Conservation (phyloP, 2,888 invertebrate genomes). For the Meloe dianella region DNA sequence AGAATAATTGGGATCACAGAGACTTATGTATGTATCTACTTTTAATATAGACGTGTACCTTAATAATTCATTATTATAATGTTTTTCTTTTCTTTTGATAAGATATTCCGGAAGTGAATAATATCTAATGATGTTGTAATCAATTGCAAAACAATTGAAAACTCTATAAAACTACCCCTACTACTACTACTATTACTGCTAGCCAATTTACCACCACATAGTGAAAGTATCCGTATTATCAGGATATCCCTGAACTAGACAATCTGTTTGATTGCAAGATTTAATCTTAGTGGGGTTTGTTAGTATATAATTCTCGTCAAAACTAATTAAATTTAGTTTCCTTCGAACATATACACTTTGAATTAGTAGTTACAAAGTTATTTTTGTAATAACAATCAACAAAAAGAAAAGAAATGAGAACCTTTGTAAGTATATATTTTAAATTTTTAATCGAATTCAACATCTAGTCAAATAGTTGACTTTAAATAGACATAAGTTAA, state of each 20-base stretch:
- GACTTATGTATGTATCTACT: too few species aligned
- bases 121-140: background rate
- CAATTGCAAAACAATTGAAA: slow-evolving; percentile 23
- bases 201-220: slow-evolving; percentile 4
- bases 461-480: too few species aligned
- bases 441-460: slow-evolving; percentile 12
- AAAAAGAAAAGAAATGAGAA: too few species aligned
- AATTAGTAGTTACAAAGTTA: slow-evolving; percentile 4
- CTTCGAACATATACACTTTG: slow-evolving; percentile 15
- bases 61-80: too few species aligned
- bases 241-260: slow-evolving; percentile 44
- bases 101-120: background rate
- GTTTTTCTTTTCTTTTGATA: background rate
- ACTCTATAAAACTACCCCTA: slow-evolving; percentile 20
- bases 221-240: slow-evolving; percentile 44
- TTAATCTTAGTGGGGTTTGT: slow-evolving; percentile 41
- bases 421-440: slow-evolving; percentile 46
- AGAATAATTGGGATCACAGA: too few species aligned
- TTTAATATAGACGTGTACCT: too few species aligned
- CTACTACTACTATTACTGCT: slow-evolving; percentile 5
- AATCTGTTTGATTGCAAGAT: slow-evolving; percentile 39
- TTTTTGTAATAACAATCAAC: slow-evolving; percentile 28
- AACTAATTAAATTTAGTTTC: slow-evolving; percentile 39
- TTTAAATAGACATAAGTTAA: too few species aligned
- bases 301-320: slow-evolving; percentile 44